A percentile compares a stretch with the other conserved stretches of the same genome.
phyloP scores from a whole-genome alignment of 2,113 vertebrate genomes.

The Triplophysa tibetana region DNA sequence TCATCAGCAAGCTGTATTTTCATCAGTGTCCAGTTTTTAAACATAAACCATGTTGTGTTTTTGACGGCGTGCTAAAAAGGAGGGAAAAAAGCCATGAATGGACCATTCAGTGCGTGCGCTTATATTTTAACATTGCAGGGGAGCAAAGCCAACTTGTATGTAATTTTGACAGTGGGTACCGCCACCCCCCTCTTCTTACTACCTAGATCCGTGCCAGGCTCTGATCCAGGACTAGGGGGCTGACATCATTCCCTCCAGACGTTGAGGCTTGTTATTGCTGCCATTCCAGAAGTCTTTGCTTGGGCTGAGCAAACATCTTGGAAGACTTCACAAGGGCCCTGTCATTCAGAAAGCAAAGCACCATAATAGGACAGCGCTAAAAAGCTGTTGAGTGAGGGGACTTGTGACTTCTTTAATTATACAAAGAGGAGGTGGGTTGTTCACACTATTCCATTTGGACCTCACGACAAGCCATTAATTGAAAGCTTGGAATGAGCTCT shows the following conservation, averaged over 20 bases:
- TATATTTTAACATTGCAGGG: slow-evolving; percentile 35
- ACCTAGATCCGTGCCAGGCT: slow-evolving; percentile 42
- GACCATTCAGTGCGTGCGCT: slow-evolving; percentile 47
- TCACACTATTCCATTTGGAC: slow-evolving; percentile 22
- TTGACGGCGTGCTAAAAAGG: slow-evolving; percentile 36
- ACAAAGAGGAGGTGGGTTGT: slow-evolving; percentile 20
- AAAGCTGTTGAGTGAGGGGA: slow-evolving; percentile 23
- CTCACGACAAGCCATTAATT: slow-evolving; percentile 27
- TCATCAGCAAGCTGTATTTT: slow-evolving; percentile 11
- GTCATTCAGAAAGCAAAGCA: slow-evolving; percentile 38
- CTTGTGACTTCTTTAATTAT: slow-evolving; percentile 40
- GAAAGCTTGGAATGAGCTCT: slow-evolving; percentile 26
- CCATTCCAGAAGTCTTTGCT: slow-evolving; percentile 51
- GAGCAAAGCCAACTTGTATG: slow-evolving; percentile 44
- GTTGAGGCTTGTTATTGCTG: slow-evolving; percentile 52
- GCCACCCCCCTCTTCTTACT: slow-evolving; percentile 17
- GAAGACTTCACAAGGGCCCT: slow-evolving; percentile 48
- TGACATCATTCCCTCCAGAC: slow-evolving; percentile 58
- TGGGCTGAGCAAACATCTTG: slow-evolving; percentile 52
- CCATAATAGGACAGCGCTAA: slow-evolving; percentile 26
- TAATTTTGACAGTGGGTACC: slow-evolving; percentile 50
- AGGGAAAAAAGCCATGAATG: slow-evolving; percentile 46
- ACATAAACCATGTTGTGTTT: slow-evolving; percentile 47
- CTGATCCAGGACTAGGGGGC: slow-evolving; percentile 47
- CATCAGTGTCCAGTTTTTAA: slow-evolving; percentile 23